Conservation (phyloP, 1,140 invertebrate genomes). For the Heliconius himera region DNA sequence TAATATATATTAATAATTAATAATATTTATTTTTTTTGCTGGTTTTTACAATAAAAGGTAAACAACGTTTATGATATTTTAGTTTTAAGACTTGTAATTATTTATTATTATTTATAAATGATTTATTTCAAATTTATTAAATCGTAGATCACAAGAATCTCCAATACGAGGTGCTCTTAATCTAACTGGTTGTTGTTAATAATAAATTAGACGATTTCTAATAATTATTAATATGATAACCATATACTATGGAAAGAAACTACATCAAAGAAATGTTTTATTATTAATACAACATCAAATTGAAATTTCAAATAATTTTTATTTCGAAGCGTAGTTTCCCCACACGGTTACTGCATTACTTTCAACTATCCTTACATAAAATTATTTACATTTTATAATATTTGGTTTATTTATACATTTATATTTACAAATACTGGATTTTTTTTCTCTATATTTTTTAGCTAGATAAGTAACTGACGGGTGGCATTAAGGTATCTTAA, state of each 20-base stretch:
- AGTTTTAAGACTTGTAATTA: no score
- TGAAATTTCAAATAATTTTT: conserved; percentile 70
- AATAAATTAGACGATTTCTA: conserved; percentile 19
- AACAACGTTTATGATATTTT: no score
- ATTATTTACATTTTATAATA: conserved; percentile 41
- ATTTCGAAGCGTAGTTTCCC: conserved; percentile 80
- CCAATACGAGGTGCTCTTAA: neutral
- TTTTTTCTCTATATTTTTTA: conserved; percentile 23
- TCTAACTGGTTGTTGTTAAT: conserved; percentile 17
- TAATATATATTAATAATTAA: no score
- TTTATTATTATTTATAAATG: no score
- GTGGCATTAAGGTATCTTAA: neutral
- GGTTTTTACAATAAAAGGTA: neutral
- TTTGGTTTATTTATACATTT: conserved; percentile 51
- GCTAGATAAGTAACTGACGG: neutral
- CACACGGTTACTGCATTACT: conserved; percentile 71
- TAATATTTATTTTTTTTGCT: no score
- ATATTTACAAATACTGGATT: conserved; percentile 61
- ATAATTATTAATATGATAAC: conserved; percentile 37
- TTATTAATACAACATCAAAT: conserved; percentile 72
- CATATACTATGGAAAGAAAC: conserved; percentile 67
- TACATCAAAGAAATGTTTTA: conserved; percentile 69
- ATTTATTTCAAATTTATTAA: neutral
- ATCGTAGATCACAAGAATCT: neutral
- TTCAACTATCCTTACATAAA: conserved; percentile 47